Evolutionary conservation across 2,113 vertebrate species (phyloP).

Genomic region (Mystacornis crossleyi): DNA sequence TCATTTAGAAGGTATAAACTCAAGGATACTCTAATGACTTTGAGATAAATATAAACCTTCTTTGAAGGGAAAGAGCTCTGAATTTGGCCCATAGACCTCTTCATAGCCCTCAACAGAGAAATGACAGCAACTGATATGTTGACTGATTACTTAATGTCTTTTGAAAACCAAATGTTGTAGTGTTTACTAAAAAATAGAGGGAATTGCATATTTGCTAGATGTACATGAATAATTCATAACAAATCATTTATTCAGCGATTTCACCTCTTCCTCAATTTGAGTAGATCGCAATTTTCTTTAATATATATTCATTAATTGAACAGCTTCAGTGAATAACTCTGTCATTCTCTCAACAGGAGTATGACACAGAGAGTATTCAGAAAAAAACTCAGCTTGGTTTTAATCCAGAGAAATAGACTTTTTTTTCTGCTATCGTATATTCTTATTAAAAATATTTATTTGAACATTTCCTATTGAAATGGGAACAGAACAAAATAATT

Average conservation of each 20-base stretch:
- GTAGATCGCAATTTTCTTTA: conserved; percentile 9
- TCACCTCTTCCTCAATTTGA: not conserved
- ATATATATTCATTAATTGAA: conserved; percentile 28
- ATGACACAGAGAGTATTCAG: not conserved
- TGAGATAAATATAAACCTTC: not conserved
- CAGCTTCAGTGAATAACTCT: not conserved
- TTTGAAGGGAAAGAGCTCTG: not conserved
- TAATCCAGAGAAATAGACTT: not conserved
- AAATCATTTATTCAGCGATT: conserved; percentile 38
- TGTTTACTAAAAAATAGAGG: conserved; percentile 23
- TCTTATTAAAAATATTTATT: not conserved
- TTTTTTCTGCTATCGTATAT: not conserved
- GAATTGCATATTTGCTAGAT: conserved; percentile 1
- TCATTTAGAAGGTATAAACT: not conserved
- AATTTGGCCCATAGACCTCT: not conserved
- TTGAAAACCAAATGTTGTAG: conserved; percentile 27
- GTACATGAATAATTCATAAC: conserved; percentile 47
- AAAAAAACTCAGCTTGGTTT: not conserved
- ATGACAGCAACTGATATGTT: not conserved
- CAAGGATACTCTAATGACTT: not conserved
- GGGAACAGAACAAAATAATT: not conserved
- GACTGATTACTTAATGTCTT: conserved; percentile 29
- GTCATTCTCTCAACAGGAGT: not conserved
- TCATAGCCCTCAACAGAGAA: not conserved
- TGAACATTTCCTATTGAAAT: not conserved